Base-by-base conservation (phyloP, 64 coral and sea anemone species). In the Orbicella faveolata region DNA sequence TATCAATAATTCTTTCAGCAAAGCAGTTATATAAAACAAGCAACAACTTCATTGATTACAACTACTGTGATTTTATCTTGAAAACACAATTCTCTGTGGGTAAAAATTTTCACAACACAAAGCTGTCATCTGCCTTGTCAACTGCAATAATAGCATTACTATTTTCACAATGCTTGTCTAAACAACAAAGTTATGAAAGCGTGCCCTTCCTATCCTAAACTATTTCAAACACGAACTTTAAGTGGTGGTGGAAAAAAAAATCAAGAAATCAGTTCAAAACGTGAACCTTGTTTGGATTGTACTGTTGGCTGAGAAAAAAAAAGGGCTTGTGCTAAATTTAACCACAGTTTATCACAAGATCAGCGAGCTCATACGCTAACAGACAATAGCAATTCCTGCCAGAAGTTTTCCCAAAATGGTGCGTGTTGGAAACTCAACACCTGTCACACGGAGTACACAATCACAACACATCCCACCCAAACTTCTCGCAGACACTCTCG, bases 351-450 rank as follows among this genome's bases (percentile, higher is more conserved):
- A 74, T 86, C 63, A n/a, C 63, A 39, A 72, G 74, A 73, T 76
- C 70, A 87, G 83, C 72, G 66, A 93, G 85, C 78, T 93, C 41
- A 91, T 91, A 93, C 73, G 92, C 53, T 87, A 68, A 53, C 21
- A 88, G 76, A 97, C 83, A 95, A 89, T 75, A 88, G 91, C 70
- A 88, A 90, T 87, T 93, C 74, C 72, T 93, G 94, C 69, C 91
- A 96, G 74, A 26, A 21, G 34, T 75, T 76, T 86, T 87, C 83
- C 44, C 77, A 93, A 93, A 90, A 90, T 94, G 83, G 69, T 91
- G 66, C 34, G 61, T 79, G 83, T 82, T 88, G 83, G 75, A 79
- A 73, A 78, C 76, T n/a, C 83, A 96, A 84, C 95, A 97, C 95
- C 95, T 97, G 95, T 78, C 80, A 33, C 2, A 15, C 19, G 23